Base-by-base conservation (phyloP, 2,888 invertebrate species). In the Rhodophaea formosa region DNA sequence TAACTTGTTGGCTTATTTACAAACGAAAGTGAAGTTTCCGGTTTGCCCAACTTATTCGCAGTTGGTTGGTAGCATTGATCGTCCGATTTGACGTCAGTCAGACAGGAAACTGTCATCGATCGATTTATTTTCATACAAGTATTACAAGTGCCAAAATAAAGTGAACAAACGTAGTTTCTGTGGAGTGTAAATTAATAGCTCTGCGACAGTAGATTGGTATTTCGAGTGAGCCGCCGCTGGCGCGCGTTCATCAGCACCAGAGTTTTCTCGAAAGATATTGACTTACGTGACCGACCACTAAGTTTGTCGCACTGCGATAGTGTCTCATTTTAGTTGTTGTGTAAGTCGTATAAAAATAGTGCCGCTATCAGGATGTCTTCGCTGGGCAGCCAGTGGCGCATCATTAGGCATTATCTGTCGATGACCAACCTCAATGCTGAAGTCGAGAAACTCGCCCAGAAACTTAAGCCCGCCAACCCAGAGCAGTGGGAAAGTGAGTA, bases 401-500 rank as follows among this genome's bases (percentile, higher is more conserved):
- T 88, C 47, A 82, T 91, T 53, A 75, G 91, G 17, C 87, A 88
- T 67, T 88, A 86, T 66, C 74, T 91, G 46, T 86, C 89, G 8
- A 68, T 84, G 59, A 72, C 72, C 32, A 86, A 84, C 66, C 72
- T 89, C 59, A 80, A 84, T 52, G 57, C 81, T 0, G 90, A 90
- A 70, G 78, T 86, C 8, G 89, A 91, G 46, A 88, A 87, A 70
- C 67, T 89, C 60, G 70, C 86, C 51, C 87, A 83, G 64, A 85
- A 82, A 68, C 65, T 87, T 12, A 84, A 82, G 59, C 85, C 86
- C 6, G 76, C 74, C 0, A 69, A 83, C 1, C 83, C 88, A 0
- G 86, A 85, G 47, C 88, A 87, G 67, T 89, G 89, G 88, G 88
- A 88, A 59, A 80, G 91, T 91, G 68, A 82, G 90, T 84, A 65